These are phyloP conservation scores for Callimorpha dominula DNA, from an alignment of 2,888 invertebrate species.

Conservation along the genomic window DNA sequence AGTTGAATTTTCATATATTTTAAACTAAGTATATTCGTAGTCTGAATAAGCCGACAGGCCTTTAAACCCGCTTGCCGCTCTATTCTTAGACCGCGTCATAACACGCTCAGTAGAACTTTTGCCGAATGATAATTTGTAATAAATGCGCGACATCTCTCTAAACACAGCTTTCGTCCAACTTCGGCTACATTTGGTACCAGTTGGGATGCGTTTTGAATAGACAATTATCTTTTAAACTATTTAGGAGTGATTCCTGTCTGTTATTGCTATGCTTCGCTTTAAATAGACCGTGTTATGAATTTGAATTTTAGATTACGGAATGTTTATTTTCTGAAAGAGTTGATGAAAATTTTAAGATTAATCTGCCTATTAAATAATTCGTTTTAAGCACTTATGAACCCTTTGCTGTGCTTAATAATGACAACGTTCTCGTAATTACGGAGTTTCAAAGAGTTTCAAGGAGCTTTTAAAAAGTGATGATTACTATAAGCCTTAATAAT, in stretches of 20 bases:
- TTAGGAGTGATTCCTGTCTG: constrained; percentile 8
- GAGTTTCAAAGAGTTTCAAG: no score
- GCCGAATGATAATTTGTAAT: constrained; percentile 63
- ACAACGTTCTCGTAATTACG: no score
- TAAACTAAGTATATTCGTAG: no score
- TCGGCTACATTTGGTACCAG: constrained; percentile 23
- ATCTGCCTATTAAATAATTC: no score
- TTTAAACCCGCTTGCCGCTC: not conserved
- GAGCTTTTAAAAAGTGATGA: no score
- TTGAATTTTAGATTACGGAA: not conserved
- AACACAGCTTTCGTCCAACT: constrained; percentile 39
- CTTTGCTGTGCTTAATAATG: no score
- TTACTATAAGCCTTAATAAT: no score
- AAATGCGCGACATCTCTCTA: constrained; percentile 57
- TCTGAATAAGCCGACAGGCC: no score
- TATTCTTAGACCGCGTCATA: constrained; percentile 16
- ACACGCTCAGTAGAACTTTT: constrained; percentile 51
- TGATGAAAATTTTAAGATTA: not conserved
- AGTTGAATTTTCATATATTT: no score
- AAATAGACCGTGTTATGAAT: constrained; percentile 9
- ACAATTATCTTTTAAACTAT: constrained; percentile 36
- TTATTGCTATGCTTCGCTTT: constrained; percentile 10
- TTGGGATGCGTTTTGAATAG: constrained; percentile 43
- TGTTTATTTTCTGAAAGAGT: constrained; percentile 5
- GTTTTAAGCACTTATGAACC: no score